Evolutionary conservation across 2,113 vertebrate genomes (phyloP).

Genomic region (Rhabdornis inornatus): DNA sequence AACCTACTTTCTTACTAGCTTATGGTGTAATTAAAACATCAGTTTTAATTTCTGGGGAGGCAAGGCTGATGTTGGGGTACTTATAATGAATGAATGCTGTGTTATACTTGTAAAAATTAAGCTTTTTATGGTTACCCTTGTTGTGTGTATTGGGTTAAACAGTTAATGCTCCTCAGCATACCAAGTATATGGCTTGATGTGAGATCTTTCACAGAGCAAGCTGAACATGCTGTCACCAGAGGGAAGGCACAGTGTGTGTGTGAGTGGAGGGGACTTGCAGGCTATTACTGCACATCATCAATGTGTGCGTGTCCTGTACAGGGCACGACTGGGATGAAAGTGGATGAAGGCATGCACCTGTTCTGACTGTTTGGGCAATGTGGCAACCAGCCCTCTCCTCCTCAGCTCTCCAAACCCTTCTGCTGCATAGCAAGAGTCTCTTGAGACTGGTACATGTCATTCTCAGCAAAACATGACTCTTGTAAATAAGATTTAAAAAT

Average conservation of each 20-base stretch:
- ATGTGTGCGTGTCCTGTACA: fast-evolving
- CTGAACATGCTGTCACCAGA: neutral
- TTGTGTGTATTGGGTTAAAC: neutral
- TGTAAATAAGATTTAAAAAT: neutral
- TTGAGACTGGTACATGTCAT: neutral
- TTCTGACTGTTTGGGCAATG: fast-evolving
- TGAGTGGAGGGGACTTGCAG: neutral
- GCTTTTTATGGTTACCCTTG: neutral
- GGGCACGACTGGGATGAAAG: neutral
- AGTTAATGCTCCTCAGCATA: neutral
- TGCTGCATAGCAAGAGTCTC: neutral
- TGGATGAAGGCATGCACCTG: fast-evolving
- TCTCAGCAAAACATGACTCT: neutral
- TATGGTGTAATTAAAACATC: neutral
- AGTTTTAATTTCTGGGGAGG: neutral
- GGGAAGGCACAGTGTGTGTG: fast-evolving
- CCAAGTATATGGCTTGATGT: neutral
- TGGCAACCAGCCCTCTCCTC: neutral
- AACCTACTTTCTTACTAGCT: neutral
- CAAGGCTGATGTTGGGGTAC: neutral
- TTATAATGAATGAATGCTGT: neutral
- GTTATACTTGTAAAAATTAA: neutral
- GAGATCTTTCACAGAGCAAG: neutral
- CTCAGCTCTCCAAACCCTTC: neutral
- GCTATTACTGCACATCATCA: neutral